Conservation (phyloP, 2,888 invertebrate genomes). For the Hyles lineata region DNA sequence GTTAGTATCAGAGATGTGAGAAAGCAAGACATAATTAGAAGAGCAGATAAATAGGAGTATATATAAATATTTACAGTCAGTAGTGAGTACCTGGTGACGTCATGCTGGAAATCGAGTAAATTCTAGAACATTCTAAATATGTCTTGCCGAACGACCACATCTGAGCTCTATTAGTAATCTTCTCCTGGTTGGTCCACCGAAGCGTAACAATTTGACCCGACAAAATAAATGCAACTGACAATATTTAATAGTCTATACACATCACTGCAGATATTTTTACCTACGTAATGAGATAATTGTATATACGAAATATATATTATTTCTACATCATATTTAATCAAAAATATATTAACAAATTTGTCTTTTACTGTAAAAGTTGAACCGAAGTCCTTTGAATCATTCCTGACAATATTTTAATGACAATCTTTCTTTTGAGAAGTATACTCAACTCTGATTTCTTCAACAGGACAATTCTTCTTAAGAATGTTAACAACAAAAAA, state of each 20-base stretch:
- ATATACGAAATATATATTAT: background rate
- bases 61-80: slow-evolving; percentile 54
- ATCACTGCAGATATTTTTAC: slow-evolving; percentile 7
- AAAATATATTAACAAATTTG: no score
- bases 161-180: slow-evolving; percentile 76
- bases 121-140: slow-evolving; percentile 66
- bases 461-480: no score
- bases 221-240: background rate
- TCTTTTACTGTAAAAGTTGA: no score
- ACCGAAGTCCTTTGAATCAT: no score
- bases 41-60: slow-evolving; percentile 60
- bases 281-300: background rate
- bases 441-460: no score
- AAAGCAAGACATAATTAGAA: slow-evolving; percentile 84
- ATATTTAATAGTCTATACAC: slow-evolving; percentile 3
- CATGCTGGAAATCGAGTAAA: slow-evolving; percentile 51
- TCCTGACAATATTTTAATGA: no score
- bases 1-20: slow-evolving; percentile 61
- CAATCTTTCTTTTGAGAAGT: no score
- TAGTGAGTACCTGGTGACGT: slow-evolving; percentile 68
- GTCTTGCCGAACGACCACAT: slow-evolving; percentile 84
- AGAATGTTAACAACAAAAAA: background rate
- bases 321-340: no score
- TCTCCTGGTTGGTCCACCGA: slow-evolving; percentile 50
- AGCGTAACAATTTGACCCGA: slow-evolving; percentile 48